Evolutionary conservation across 2,888 invertebrate species (phyloP).

Genomic region (Alitta virens): DNA sequence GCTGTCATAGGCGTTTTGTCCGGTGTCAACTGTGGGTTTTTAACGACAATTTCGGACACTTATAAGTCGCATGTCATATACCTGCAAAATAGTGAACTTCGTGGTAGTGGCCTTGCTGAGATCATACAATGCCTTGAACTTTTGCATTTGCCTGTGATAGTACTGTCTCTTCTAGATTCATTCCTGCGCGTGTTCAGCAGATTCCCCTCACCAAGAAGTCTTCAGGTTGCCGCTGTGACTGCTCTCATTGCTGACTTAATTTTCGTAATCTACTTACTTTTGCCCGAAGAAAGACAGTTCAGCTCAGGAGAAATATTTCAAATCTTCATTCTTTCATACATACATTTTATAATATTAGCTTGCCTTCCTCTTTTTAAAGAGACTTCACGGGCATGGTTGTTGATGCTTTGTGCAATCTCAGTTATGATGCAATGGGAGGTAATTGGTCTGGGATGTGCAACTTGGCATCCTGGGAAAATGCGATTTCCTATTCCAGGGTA

Average conservation of each 20-base stretch:
- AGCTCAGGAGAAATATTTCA: not conserved
- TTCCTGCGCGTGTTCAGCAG: not conserved
- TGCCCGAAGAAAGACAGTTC: not conserved
- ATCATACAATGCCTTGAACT: not conserved
- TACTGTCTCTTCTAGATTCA: not conserved
- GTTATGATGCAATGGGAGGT: not conserved
- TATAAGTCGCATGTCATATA: not conserved
- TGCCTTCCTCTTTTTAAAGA: not conserved
- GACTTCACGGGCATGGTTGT: not conserved
- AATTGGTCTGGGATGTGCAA: not conserved
- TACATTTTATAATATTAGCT: not conserved
- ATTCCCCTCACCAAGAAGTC: not conserved
- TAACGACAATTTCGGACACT: not conserved
- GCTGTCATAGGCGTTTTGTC: not conserved
- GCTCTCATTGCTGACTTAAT: not conserved
- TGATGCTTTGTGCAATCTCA: not conserved
- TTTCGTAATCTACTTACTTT: not conserved
- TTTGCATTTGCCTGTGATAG: not conserved
- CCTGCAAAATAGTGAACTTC: not conserved
- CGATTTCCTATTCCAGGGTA: not conserved
- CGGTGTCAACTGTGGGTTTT: not conserved
- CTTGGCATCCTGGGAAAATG: not conserved
- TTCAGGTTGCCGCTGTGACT: not conserved
- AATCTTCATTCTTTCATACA: not conserved
- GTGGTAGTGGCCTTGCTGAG: not conserved